phyloP scores from a whole-genome alignment of 2,797 vertebrate genomes.

The Helarctos malayanus region DNA sequence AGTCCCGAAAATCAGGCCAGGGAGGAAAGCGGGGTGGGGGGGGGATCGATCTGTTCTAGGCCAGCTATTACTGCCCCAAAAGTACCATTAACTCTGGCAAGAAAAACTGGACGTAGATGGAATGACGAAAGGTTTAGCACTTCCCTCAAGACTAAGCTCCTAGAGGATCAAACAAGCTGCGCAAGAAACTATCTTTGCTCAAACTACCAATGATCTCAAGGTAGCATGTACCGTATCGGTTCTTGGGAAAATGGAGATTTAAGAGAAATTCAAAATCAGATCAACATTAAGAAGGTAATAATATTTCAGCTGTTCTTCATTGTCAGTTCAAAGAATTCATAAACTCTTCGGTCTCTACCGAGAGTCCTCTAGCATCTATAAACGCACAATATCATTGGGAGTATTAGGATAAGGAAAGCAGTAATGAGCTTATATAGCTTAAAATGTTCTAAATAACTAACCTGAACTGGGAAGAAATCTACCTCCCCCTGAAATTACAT shows the following conservation, averaged over 20 bases:
- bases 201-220: neutral
- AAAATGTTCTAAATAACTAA: conserved; percentile 51
- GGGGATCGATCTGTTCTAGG: neutral
- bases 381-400: neutral
- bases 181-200: conserved; percentile 12
- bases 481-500: neutral
- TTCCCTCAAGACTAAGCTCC: neutral
- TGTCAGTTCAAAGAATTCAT: conserved; percentile 35
- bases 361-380: neutral
- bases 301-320: neutral
- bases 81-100: neutral
- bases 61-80: neutral
- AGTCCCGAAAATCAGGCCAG: neutral
- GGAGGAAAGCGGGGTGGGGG: neutral
- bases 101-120: neutral
- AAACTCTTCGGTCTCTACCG: neutral
- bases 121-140: neutral
- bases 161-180: neutral
- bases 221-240: neutral
- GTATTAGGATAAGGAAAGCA: neutral
- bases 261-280: conserved; percentile 57
- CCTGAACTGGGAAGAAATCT: neutral
- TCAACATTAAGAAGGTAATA: conserved; percentile 26
- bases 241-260: neutral
- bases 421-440: neutral